Conservation (phyloP, 2,888 invertebrate species). For the Tridacna gigas region DNA sequence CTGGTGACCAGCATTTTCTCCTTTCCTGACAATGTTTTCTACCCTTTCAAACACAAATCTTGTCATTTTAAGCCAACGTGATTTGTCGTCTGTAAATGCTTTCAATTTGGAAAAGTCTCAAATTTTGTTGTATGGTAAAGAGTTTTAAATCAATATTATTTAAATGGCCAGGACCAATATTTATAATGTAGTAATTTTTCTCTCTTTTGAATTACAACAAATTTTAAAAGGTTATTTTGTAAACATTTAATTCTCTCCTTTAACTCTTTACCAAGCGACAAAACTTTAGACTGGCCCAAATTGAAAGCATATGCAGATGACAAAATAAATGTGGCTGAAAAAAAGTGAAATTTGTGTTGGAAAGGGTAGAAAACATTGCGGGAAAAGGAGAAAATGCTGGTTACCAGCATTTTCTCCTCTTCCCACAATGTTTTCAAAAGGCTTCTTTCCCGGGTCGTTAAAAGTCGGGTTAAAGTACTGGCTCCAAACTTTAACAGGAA, state of each 20-base stretch:
- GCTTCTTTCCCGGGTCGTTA: background rate
- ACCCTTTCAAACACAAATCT: background rate
- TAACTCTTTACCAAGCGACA: background rate
- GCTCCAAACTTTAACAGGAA: too few relatives aligned
- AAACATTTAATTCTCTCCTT: constrained; percentile 1
- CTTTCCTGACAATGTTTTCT: background rate
- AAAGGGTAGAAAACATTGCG: background rate
- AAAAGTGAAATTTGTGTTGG: background rate
- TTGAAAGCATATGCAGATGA: background rate
- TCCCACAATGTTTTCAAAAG: constrained; percentile 1
- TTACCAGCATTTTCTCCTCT: constrained; percentile 1
- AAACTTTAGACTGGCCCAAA: background rate
- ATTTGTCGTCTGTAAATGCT: background rate
- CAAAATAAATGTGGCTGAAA: background rate
- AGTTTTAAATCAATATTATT: too few relatives aligned
- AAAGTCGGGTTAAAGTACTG: too few relatives aligned
- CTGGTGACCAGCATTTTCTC: background rate
- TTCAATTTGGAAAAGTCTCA: background rate
- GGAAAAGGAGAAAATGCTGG: constrained; percentile 4
- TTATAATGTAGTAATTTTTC: background rate
- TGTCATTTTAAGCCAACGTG: too few relatives aligned
- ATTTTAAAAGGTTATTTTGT: constrained; percentile 5
- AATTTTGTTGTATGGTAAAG: background rate
- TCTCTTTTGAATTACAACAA: background rate
- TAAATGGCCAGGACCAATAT: background rate